phyloP scores from a whole-genome alignment of 2,797 vertebrate genomes.

The Momotus momota region DNA sequence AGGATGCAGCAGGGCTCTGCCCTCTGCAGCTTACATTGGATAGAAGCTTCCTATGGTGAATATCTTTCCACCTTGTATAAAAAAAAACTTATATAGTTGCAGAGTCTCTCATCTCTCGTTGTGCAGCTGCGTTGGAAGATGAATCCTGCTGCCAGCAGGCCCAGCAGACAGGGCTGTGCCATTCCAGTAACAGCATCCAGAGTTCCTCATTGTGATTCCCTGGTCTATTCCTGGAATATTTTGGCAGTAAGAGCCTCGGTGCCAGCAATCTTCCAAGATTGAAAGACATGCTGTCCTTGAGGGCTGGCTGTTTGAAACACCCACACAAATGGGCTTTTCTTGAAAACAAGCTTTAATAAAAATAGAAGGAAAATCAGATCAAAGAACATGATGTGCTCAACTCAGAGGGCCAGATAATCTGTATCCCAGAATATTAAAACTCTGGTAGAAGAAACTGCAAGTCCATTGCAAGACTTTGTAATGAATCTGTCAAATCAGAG shows the following conservation, averaged over 20 bases:
- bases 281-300: neutral
- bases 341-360: neutral
- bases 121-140: neutral
- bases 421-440: neutral
- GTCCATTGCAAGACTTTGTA: neutral
- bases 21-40: neutral
- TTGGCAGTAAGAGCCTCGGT: neutral
- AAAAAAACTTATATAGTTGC: neutral
- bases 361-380: neutral
- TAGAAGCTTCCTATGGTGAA: neutral
- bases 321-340: neutral
- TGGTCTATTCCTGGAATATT: neutral
- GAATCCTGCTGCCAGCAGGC: neutral
- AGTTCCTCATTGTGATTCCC: neutral
- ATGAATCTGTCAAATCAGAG: neutral
- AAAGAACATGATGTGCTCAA: neutral
- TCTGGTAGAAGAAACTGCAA: neutral
- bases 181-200: neutral
- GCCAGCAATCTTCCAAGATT: neutral
- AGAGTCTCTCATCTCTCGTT: neutral
- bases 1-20: neutral
- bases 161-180: neutral
- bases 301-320: neutral
- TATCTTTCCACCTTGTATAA: neutral
- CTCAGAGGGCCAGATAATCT: neutral